A percentile compares a stretch with the other conserved stretches of the same genome.
phyloP scores from a whole-genome alignment of 1,140 invertebrate genomes.

The Magallana angulata region DNA sequence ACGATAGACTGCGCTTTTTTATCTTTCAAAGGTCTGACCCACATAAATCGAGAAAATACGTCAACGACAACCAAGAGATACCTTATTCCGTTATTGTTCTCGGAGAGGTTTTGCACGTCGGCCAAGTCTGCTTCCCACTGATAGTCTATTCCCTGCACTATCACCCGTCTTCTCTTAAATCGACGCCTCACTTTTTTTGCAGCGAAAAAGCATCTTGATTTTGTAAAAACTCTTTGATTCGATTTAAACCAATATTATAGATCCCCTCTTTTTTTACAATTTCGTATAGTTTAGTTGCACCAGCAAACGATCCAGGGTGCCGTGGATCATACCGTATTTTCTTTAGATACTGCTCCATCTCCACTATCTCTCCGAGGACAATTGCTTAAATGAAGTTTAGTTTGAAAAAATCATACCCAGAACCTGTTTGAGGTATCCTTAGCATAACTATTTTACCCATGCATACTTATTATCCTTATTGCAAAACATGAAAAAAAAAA shows the following conservation, averaged over 20 bases:
- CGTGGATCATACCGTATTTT: slow-evolving; percentile 39
- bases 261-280: slow-evolving; percentile 45
- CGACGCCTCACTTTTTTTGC: slow-evolving; percentile 31
- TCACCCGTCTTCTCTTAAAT: slow-evolving; percentile 37
- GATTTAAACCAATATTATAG: slow-evolving; percentile 38
- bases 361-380: not conserved
- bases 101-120: slow-evolving; percentile 30
- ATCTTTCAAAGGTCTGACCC: slow-evolving; percentile 53
- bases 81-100: slow-evolving; percentile 40
- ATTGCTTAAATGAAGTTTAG: not conserved
- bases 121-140: slow-evolving; percentile 51
- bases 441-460: not conserved
- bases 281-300: slow-evolving; percentile 43
- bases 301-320: slow-evolving; percentile 39
- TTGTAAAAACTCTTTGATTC: slow-evolving; percentile 37
- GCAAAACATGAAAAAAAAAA: not conserved
- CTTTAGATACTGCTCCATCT: slow-evolving; percentile 21
- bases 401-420: not conserved
- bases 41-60: slow-evolving; percentile 54
- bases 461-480: not conserved
- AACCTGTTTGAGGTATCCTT: not conserved
- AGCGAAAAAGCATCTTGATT: slow-evolving; percentile 36
- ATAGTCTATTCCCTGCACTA: slow-evolving; percentile 51
- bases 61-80: slow-evolving; percentile 51
- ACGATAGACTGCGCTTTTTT: slow-evolving; percentile 52